Evolutionary conservation across 1,140 invertebrate species (phyloP).

Genomic region (Drosophila subobscura): DNA sequence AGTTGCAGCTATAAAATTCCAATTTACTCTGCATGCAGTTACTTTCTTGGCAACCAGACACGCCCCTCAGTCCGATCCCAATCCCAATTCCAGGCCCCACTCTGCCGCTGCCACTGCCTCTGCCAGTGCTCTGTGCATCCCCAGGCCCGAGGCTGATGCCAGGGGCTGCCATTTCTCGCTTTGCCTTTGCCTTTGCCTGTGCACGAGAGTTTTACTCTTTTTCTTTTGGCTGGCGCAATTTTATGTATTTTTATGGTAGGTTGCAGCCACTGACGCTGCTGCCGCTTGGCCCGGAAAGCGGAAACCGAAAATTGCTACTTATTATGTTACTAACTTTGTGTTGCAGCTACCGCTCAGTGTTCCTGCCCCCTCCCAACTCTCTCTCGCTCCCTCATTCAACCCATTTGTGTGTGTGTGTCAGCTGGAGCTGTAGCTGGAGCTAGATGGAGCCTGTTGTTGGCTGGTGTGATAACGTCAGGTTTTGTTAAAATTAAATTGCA

Average conservation of each 20-base stretch:
- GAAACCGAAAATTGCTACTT: slow-evolving; percentile 82
- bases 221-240: slow-evolving; percentile 75
- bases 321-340: slow-evolving; percentile 82
- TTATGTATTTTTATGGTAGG: slow-evolving; percentile 81
- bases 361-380: slow-evolving; percentile 2
- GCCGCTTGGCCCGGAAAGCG: slow-evolving; percentile 73
- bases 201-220: slow-evolving; percentile 28
- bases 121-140: background rate
- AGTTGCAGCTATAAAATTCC: slow-evolving; percentile 76
- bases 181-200: slow-evolving; percentile 4
- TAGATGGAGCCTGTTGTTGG: slow-evolving; percentile 49
- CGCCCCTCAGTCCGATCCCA: slow-evolving; percentile 3
- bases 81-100: background rate
- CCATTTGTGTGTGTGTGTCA: slow-evolving; percentile 12
- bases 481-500: slow-evolving; percentile 82
- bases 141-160: slow-evolving; percentile 34
- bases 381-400: background rate
- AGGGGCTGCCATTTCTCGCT: slow-evolving; percentile 38
- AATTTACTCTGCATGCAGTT: slow-evolving; percentile 77
- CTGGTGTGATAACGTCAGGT: slow-evolving; percentile 81
- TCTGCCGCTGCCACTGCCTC: too few species aligned
- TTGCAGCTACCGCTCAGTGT: slow-evolving; percentile 45
- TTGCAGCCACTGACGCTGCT: slow-evolving; percentile 64
- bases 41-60: slow-evolving; percentile 71
- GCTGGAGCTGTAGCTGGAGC: slow-evolving; percentile 9